A percentile compares a stretch with the other conserved stretches of the same genome.
These are phyloP conservation scores for Stenodema calcarata DNA, from an alignment of 2,888 invertebrate genomes.

Conservation along the genomic window DNA sequence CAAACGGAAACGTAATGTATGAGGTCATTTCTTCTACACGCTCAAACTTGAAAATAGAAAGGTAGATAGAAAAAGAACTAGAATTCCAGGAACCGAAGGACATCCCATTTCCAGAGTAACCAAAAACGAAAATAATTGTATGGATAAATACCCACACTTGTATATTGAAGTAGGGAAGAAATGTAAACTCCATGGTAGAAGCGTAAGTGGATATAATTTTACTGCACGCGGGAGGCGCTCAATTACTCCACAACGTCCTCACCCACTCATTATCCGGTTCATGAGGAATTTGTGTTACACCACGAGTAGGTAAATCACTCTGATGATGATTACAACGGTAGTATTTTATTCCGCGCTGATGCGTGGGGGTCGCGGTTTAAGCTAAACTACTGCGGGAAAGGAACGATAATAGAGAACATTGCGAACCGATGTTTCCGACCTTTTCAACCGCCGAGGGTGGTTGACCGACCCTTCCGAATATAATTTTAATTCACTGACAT, in stretches of 20 bases:
- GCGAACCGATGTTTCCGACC: not conserved
- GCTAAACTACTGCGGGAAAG: not conserved
- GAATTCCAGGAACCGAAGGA: too few species aligned
- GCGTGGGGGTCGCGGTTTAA: not conserved
- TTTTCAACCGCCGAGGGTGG: not conserved
- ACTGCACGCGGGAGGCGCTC: not conserved
- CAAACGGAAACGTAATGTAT: too few species aligned
- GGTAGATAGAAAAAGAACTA: too few species aligned
- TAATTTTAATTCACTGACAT: not conserved
- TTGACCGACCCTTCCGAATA: not conserved
- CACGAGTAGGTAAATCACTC: not conserved
- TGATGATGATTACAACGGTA: not conserved
- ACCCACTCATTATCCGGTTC: not conserved
- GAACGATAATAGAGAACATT: not conserved
- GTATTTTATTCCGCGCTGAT: not conserved
- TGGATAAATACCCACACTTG: too few species aligned
- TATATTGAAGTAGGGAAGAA: too few species aligned
- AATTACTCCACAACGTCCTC: not conserved
- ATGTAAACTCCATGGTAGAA: too few species aligned
- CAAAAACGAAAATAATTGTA: too few species aligned
- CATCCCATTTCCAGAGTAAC: too few species aligned
- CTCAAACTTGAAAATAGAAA: too few species aligned
- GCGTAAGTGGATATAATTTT: not conserved
- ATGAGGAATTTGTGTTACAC: not conserved
- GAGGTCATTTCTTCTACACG: too few species aligned